A percentile compares a stretch with the other conserved stretches of the same genome.
These are phyloP conservation scores for Limnephilus auricula DNA, from an alignment of 2,888 invertebrate species.

Conservation along the genomic window DNA sequence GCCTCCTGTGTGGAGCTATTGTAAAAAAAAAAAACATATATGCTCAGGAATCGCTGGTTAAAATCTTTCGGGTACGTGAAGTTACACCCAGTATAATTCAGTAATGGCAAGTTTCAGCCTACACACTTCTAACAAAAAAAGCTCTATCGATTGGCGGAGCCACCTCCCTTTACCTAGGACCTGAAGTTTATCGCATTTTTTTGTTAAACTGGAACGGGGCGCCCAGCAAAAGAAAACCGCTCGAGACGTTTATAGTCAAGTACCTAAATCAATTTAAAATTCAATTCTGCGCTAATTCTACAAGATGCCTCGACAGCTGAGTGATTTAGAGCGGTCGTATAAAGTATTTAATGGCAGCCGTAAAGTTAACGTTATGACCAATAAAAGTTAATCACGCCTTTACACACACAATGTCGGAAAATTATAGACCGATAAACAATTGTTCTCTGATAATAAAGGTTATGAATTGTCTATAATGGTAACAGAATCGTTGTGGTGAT, in stretches of 20 bases:
- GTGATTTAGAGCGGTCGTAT: constrained; percentile 65
- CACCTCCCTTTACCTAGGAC: background rate
- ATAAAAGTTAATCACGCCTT: constrained; percentile 66
- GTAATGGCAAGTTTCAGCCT: background rate
- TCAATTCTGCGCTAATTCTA: constrained; percentile 64
- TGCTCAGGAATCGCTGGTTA: too few species aligned
- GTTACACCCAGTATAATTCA: too few species aligned
- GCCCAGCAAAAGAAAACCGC: background rate
- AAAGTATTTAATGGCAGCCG: constrained; percentile 63
- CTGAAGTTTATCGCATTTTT: constrained; percentile 16
- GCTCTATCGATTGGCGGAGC: background rate
- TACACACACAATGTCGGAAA: constrained; percentile 51
- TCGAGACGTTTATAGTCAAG: constrained; percentile 3
- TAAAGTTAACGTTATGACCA: constrained; percentile 65
- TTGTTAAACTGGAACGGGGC: background rate
- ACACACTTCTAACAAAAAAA: background rate
- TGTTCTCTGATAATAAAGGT: constrained; percentile 56
- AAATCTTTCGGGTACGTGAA: too few species aligned
- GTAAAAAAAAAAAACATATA: too few species aligned
- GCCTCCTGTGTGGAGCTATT: too few species aligned
- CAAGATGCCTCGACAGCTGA: constrained; percentile 60
- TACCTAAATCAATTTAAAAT: constrained; percentile 57
- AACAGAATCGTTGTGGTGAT: constrained; percentile 36
- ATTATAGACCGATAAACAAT: constrained; percentile 61
- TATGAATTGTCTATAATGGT: constrained; percentile 44